These are phyloP conservation scores for Ageneiosus marmoratus DNA, from an alignment of 2,113 vertebrate species.

Conservation along the genomic window DNA sequence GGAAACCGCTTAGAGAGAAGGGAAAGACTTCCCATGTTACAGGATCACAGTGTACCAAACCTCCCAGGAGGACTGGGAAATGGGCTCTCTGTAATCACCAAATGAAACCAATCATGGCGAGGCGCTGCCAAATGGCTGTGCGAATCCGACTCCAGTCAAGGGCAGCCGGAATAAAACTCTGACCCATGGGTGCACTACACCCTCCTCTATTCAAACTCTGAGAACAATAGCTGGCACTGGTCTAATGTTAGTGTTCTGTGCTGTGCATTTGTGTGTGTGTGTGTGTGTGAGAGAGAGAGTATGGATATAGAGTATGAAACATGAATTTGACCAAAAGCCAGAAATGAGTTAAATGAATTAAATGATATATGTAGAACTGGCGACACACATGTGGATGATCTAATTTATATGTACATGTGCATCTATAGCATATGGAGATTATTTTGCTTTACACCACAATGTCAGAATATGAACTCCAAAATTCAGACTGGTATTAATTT, in stretches of 20 bases:
- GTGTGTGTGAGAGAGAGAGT: neutral
- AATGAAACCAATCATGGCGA: slow-evolving; percentile 40
- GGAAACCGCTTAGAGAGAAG: slow-evolving; percentile 10
- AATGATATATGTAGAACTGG: neutral
- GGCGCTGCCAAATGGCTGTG: slow-evolving; percentile 40
- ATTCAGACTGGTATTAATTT: neutral
- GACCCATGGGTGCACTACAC: slow-evolving; percentile 24
- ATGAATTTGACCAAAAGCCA: slow-evolving; percentile 28
- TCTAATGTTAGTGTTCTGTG: slow-evolving; percentile 23
- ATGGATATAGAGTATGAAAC: neutral
- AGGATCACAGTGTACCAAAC: slow-evolving; percentile 36
- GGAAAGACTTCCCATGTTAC: slow-evolving; percentile 45
- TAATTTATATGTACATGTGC: neutral
- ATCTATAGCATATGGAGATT: neutral
- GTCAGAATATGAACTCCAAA: neutral
- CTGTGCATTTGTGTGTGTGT: slow-evolving; percentile 2
- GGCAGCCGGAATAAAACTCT: slow-evolving; percentile 9
- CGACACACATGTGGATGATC: neutral
- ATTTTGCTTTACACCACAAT: neutral
- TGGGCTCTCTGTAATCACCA: slow-evolving; percentile 27
- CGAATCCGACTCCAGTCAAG: slow-evolving; percentile 38
- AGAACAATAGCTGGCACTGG: slow-evolving; percentile 44
- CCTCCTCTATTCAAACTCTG: slow-evolving; percentile 27
- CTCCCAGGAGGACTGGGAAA: slow-evolving; percentile 42
- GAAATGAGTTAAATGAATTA: slow-evolving; percentile 9